Percentiles rank a stretch among this genome's conserved stretches.
phyloP scores from a whole-genome alignment of 2,888 invertebrate species.

The Lasius fuliginosus region DNA sequence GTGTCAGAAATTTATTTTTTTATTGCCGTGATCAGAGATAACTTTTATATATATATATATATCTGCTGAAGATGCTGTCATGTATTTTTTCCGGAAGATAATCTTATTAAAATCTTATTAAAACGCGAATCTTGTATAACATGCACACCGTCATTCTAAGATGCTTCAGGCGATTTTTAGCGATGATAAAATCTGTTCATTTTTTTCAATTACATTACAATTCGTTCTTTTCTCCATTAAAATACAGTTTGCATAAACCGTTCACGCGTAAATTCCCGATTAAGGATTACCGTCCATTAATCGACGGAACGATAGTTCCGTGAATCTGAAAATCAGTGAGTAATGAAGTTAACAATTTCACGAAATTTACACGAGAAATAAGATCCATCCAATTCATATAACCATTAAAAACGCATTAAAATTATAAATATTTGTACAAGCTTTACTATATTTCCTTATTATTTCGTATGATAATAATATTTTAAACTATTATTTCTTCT shows the following conservation, averaged over 20 bases:
- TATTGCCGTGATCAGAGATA: not conserved
- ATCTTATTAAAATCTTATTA: conserved; percentile 30
- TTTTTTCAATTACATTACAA: not conserved
- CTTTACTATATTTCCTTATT: not conserved
- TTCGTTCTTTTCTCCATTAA: not conserved
- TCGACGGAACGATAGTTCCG: not conserved
- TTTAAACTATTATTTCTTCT: not conserved
- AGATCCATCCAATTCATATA: not conserved
- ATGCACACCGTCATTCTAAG: not conserved
- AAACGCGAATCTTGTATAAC: not conserved
- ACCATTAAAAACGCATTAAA: not conserved
- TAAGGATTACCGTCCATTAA: not conserved
- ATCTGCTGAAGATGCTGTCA: not conserved
- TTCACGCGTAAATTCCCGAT: not conserved
- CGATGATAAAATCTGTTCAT: not conserved
- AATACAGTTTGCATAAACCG: not conserved
- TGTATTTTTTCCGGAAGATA: not conserved
- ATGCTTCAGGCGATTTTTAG: not conserved
- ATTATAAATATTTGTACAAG: not conserved
- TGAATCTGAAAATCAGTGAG: not conserved
- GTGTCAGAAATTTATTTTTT: conserved; percentile 28
- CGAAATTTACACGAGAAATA: not conserved
- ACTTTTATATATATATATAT: not conserved
- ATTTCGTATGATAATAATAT: not conserved
- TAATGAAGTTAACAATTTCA: not conserved